These are phyloP conservation scores for Bombus huntii DNA, from an alignment of 1,140 invertebrate species.

Conservation along the genomic window DNA sequence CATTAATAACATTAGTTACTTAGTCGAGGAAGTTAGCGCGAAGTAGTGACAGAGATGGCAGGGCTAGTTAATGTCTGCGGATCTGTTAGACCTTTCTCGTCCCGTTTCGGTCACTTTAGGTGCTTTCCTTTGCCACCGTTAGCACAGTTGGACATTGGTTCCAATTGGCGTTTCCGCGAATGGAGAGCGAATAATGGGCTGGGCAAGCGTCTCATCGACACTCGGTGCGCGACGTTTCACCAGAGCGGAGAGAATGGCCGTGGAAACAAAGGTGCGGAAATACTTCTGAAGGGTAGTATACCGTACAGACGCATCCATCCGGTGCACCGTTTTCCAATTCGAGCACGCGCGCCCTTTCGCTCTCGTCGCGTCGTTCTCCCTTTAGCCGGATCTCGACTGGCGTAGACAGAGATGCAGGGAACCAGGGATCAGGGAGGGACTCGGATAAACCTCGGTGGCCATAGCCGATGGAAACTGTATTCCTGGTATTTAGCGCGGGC, in stretches of 20 bases:
- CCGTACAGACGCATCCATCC: slow-evolving; percentile 23
- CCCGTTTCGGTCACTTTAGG: not conserved
- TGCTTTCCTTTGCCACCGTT: not conserved
- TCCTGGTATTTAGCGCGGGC: slow-evolving; percentile 73
- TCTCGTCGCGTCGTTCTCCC: not conserved
- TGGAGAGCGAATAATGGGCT: not conserved
- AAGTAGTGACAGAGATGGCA: no score
- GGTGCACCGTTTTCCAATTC: slow-evolving; percentile 65
- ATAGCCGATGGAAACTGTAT: slow-evolving; percentile 67
- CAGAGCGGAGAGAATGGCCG: not conserved
- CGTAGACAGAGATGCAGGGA: not conserved
- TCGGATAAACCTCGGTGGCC: slow-evolving; percentile 40
- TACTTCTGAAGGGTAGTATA: slow-evolving; percentile 8
- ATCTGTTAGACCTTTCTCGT: no score
- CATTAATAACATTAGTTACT: no score
- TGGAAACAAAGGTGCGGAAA: not conserved
- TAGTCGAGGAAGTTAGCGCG: no score
- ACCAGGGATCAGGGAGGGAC: not conserved
- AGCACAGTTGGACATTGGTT: no score
- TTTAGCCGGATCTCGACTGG: not conserved
- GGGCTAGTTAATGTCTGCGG: no score
- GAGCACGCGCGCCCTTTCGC: slow-evolving; percentile 46
- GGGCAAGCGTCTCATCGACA: not conserved
- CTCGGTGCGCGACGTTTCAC: not conserved
- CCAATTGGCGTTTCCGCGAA: not conserved